Evolutionary conservation across 2,113 vertebrate genomes (phyloP).

Genomic region (Hyla sarda): DNA sequence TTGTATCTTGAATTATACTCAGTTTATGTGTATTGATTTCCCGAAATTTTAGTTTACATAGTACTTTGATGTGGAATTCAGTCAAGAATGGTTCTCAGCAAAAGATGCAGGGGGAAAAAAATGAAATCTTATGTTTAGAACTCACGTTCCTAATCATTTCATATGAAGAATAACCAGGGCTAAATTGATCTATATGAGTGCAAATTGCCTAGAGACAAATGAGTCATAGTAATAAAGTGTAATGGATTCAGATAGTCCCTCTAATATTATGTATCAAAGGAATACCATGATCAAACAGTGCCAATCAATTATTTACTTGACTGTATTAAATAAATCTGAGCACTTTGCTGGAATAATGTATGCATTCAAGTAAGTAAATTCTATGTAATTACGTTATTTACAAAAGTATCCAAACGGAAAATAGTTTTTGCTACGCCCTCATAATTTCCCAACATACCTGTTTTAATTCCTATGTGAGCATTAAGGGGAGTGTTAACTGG

Average conservation of each 20-base stretch:
- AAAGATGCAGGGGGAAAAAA: not conserved
- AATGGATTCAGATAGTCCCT: constrained; percentile 33
- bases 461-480: constrained; percentile 24
- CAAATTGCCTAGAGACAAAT: constrained; percentile 18
- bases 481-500: not conserved
- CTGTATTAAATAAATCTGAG: constrained; percentile 24
- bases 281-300: constrained; percentile 37
- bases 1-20: not conserved
- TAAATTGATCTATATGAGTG: constrained; percentile 22
- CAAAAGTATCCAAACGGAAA: constrained; percentile 33
- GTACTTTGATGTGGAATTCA: not conserved
- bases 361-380: constrained; percentile 28
- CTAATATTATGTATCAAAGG: constrained; percentile 46
- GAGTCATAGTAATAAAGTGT: constrained; percentile 25
- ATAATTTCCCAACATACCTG: constrained; percentile 16
- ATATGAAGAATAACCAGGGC: constrained; percentile 23
- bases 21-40: not conserved
- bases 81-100: not conserved
- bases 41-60: not conserved
- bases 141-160: not conserved
- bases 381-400: constrained; percentile 43
- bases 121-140: not conserved
- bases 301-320: constrained; percentile 46
- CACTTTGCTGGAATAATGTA: constrained; percentile 35
- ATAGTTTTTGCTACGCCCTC: not conserved